Conservation (phyloP, 2,797 vertebrate species). For the Percopsis omiscomaycus region DNA sequence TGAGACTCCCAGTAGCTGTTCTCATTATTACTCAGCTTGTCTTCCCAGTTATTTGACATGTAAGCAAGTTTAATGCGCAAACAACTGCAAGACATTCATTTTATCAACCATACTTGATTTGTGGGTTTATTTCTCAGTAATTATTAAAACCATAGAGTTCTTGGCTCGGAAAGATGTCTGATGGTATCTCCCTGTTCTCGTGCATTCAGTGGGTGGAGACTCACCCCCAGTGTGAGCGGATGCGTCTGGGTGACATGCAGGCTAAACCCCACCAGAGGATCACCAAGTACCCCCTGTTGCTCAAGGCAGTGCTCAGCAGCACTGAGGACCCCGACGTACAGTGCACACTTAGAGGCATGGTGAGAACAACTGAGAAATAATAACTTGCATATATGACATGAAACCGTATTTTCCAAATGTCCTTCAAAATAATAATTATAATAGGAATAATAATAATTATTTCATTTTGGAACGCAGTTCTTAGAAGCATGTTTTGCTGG, state of each 20-base stretch:
- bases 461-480: too few relatives aligned
- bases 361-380: constrained; percentile 38
- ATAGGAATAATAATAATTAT: too few relatives aligned
- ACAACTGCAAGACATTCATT: too few relatives aligned
- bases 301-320: constrained; percentile 80
- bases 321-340: constrained; percentile 63
- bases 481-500: too few relatives aligned
- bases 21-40: too few relatives aligned
- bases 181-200: constrained; percentile 6
- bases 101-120: neutral
- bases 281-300: constrained; percentile 86
- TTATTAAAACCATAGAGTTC: neutral
- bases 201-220: constrained; percentile 83
- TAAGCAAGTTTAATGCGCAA: too few relatives aligned
- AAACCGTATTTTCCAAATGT: too few relatives aligned
- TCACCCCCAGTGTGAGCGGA: constrained; percentile 78
- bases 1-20: constrained; percentile 11
- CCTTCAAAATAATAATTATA: too few relatives aligned
- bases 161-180: neutral
- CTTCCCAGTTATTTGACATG: too few relatives aligned
- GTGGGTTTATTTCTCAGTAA: constrained; percentile 34
- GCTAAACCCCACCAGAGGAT: constrained; percentile 86
- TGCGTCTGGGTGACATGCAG: constrained; percentile 84
- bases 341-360: constrained; percentile 74
- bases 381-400: too few relatives aligned